These are phyloP conservation scores for Cryptops parisi DNA, from an alignment of 2,888 invertebrate species.

Conservation along the genomic window DNA sequence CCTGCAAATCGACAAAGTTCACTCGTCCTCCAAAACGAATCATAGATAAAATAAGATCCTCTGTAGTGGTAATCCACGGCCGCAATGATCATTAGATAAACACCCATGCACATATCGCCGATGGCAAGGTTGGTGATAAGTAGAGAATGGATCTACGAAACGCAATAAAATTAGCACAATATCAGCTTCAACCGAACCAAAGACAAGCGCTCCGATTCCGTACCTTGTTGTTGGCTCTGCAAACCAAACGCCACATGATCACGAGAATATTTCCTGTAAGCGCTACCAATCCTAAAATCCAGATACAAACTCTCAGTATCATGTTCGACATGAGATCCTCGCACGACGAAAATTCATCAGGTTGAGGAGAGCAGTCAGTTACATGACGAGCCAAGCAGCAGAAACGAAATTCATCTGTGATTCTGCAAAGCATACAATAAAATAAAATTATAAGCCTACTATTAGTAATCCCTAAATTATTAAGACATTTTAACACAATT, in stretches of 20 bases:
- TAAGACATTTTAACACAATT: not conserved
- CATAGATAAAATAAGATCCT: slow-evolving; percentile 33
- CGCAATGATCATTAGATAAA: slow-evolving; percentile 31
- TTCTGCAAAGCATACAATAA: slow-evolving; percentile 22
- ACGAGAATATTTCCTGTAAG: slow-evolving; percentile 31
- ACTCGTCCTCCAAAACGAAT: slow-evolving; percentile 28
- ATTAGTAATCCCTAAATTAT: not conserved
- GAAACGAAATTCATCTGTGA: slow-evolving; percentile 32
- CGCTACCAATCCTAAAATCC: slow-evolving; percentile 31
- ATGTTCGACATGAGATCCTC: slow-evolving; percentile 34
- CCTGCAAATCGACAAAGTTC: slow-evolving; percentile 30
- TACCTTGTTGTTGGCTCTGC: slow-evolving; percentile 34
- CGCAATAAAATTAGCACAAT: too few species aligned
- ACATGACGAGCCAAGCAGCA: slow-evolving; percentile 32
- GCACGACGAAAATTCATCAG: slow-evolving; percentile 33
- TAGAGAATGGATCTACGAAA: slow-evolving; percentile 34
- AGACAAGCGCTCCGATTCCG: too few species aligned
- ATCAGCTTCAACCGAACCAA: too few species aligned
- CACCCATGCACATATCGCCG: slow-evolving; percentile 33
- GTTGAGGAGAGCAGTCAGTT: slow-evolving; percentile 26
- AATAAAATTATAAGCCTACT: not conserved
- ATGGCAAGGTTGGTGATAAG: slow-evolving; percentile 32
- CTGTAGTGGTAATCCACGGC: slow-evolving; percentile 31
- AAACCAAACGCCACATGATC: slow-evolving; percentile 31
- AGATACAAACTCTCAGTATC: slow-evolving; percentile 32